Conservation (phyloP, 2,888 invertebrate genomes). For the Alviniconcha strummeri region DNA sequence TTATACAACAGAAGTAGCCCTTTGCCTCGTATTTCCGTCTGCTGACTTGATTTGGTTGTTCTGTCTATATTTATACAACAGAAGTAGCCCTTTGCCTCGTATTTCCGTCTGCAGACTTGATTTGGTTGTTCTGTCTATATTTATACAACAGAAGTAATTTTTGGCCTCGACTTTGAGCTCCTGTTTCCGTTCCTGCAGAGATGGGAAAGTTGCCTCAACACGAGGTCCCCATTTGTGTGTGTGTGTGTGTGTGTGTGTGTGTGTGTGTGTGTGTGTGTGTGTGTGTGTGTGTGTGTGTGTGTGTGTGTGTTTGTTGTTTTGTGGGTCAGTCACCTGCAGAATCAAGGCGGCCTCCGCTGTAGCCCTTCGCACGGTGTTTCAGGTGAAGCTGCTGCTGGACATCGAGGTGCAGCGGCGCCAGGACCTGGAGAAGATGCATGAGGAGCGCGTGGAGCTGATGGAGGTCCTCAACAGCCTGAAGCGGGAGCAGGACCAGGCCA, state of each 20-base stretch:
- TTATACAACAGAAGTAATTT: no score
- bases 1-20: no score
- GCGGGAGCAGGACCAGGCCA: constrained; percentile 24
- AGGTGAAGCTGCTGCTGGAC: constrained; percentile 57
- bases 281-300: background rate
- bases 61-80: no score
- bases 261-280: background rate
- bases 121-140: no score
- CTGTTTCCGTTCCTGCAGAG: no score
- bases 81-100: no score
- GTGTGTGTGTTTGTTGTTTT: background rate
- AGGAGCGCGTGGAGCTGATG: constrained; percentile 56
- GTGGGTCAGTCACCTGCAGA: background rate
- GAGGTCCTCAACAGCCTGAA: constrained; percentile 46
- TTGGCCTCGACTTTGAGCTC: background rate
- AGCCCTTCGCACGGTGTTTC: background rate
- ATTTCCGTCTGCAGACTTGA: no score
- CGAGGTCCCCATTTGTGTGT: background rate
- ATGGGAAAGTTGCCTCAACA: no score
- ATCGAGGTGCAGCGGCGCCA: constrained; percentile 52
- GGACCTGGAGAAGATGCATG: constrained; percentile 56
- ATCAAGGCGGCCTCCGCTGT: no score
- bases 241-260: background rate
- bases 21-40: no score
- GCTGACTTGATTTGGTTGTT: no score